phyloP scores from a whole-genome alignment of 2,797 vertebrate genomes.

The Hapalemur alaotrensis region DNA sequence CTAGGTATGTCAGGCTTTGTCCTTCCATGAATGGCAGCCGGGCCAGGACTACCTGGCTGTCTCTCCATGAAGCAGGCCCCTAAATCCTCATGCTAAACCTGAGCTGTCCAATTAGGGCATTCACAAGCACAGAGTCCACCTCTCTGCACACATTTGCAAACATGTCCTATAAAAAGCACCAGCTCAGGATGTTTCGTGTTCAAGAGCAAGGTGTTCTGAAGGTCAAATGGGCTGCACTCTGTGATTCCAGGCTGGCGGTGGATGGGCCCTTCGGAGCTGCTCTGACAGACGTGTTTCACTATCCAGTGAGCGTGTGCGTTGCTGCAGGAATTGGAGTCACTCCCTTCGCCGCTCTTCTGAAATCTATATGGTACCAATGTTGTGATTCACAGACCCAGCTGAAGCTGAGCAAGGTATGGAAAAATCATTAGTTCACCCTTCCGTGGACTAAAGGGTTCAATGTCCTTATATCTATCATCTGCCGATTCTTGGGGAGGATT shows the following conservation, averaged over 20 bases:
- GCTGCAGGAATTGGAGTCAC: constrained; percentile 88
- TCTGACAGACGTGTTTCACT: constrained; percentile 84
- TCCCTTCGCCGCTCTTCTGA: constrained; percentile 88
- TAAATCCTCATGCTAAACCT: background rate
- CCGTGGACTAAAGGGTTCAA: constrained; percentile 26
- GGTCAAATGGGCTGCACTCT: background rate
- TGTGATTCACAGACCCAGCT: constrained; percentile 67
- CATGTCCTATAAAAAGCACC: background rate
- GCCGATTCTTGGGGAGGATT: constrained; percentile 69
- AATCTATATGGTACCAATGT: constrained; percentile 86
- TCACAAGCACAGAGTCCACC: background rate
- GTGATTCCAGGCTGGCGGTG: constrained; percentile 83
- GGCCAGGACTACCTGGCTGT: accelerated
- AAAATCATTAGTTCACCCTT: constrained; percentile 37
- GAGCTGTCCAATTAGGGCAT: background rate
- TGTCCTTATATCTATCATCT: constrained; percentile 43
- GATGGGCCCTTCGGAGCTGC: constrained; percentile 87
- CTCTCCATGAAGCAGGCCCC: background rate
- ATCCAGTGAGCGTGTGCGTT: constrained; percentile 85
- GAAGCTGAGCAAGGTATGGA: constrained; percentile 85
- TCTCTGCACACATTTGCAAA: background rate
- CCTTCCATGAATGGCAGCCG: background rate
- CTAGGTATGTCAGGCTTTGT: background rate
- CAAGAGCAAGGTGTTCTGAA: background rate
- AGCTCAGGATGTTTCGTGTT: background rate